Base-by-base conservation (phyloP, 1,140 invertebrate species). In the Whitmania pigra region DNA sequence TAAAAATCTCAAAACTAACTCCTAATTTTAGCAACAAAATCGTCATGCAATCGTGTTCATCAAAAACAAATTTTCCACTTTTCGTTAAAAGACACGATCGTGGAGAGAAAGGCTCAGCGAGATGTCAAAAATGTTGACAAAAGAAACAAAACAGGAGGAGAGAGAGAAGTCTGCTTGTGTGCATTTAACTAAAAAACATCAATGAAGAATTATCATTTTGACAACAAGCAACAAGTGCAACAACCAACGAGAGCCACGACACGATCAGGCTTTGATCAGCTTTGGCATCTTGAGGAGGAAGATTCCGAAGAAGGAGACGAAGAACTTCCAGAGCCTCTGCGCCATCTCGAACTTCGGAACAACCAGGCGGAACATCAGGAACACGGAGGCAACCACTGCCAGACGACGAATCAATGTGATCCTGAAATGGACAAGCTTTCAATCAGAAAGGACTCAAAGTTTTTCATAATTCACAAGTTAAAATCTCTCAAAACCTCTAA, bases 201-300 rank as follows among this genome's bases (percentile, higher is more conserved):
- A 7, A 25, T 31, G 4, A 63, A 22, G 22, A 22, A 25, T 31
- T 11, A 22, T 63, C 20, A 63, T 31, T 17, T 31, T 4, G 22
- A 25, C 57, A n/a, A 63, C 18, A 7, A 63, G 11, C 29, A 22
- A 63, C 15, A 13, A 13, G 3, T 13, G 22, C 54, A 57, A 20
- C 2, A 20, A 57, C 54, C 25, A 20, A 57, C 54, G 5, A 20
- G 25, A 57, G 20, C 54, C 7, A 7, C 29, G 7, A 18, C 57
- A 13, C 57, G 29, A 22, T 63, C 57, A 63, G 57, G 57, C 57
- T 18, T 63, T 63, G 57, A 63, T 18, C 9, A 63, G 29, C 67
- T 22, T 31, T 29, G 67, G 67, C 67, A 68, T 68, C 67, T 68
- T 68, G n/a, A 29, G 25, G 17, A 68, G n/a, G 40, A 68, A 27